Base-by-base conservation (phyloP, 1,140 invertebrate genomes). In the Luehdorfia chinensis region DNA sequence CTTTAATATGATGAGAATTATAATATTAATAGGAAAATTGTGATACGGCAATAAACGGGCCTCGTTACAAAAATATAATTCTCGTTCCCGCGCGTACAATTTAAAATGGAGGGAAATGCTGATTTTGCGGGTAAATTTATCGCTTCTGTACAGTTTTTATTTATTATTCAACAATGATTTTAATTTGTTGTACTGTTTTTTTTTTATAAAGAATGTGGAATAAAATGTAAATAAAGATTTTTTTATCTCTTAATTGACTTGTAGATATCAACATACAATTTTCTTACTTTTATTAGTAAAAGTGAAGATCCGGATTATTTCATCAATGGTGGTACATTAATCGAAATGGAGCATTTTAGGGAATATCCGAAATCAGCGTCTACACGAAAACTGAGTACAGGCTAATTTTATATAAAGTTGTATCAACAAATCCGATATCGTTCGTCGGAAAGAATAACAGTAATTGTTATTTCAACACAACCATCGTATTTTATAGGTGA, bases 51-150 rank as follows among this genome's bases (percentile, higher is more conserved):
- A 63, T 59, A 68, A 55, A 66, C 48, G 54, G 50, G 33, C 32
- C 55, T 70, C 54, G 59, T 62, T 64, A 64, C 55, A 59, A 64
- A 68, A 62, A 68, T 71, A 68, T 71, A 64, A 66, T 70, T 61
- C 59, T 60, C 44, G 50, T 60, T 55, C 45, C 49, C 44, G 34
- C 46, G 39, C 45, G 53, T 47, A 52, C 53, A 41, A 60, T 64
- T 57, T 50, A 51, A 66, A 69, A 28, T 43, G 39, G 15, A 53
- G 50, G 50, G 47, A 63, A 63, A 58, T 55, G 51, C 36, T 61
- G 61, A 61, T 68, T 65, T 63, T 13, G 50, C 31, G 32, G 41
- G 28, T 41, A 50, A 56, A 55, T 58, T 64, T 52, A 55, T 58
- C 13, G 46, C 47, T 54, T 51, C 27, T 32, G 13, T 16, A 33